Conservation (phyloP, 1,140 invertebrate species). For the Drosophila yakuba region DNA sequence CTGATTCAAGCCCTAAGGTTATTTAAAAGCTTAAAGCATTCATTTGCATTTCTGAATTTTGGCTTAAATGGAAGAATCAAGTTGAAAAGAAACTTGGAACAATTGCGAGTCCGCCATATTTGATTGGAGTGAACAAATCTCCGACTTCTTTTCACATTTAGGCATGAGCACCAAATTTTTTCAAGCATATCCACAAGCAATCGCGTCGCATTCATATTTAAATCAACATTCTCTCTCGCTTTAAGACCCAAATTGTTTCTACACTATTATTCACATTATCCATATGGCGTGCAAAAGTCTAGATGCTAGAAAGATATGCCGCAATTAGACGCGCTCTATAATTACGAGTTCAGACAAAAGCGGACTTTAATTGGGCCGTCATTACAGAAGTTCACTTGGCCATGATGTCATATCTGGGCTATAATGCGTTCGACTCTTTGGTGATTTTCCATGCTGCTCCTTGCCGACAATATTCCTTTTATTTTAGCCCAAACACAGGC, state of each 20-base stretch:
- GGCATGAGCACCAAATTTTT: background rate
- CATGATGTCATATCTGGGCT: conserved; percentile 31
- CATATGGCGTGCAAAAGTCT: conserved; percentile 8
- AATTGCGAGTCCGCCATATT: background rate
- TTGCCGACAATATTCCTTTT: conserved; percentile 18
- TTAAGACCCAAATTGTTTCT: background rate
- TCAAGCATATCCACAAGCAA: background rate
- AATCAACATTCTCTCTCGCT: background rate
- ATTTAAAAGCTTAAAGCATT: background rate
- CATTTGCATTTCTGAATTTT: background rate
- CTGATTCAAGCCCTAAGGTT: background rate
- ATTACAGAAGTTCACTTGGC: conserved; percentile 44
- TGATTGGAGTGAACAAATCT: background rate
- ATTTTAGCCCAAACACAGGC: conserved; percentile 15
- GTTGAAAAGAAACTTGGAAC: background rate
- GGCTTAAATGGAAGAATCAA: background rate
- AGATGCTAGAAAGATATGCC: conserved; percentile 15
- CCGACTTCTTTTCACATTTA: background rate
- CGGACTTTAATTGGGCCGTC: conserved; percentile 31
- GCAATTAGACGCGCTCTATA: conserved; percentile 53
- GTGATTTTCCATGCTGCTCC: conserved; percentile 17
- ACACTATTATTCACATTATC: background rate
- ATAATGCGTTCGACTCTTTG: background rate
- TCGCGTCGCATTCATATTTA: background rate
- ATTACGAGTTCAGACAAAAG: conserved; percentile 34